phyloP scores from a whole-genome alignment of 2,888 invertebrate genomes.

The Pantelozetes paolii region DNA sequence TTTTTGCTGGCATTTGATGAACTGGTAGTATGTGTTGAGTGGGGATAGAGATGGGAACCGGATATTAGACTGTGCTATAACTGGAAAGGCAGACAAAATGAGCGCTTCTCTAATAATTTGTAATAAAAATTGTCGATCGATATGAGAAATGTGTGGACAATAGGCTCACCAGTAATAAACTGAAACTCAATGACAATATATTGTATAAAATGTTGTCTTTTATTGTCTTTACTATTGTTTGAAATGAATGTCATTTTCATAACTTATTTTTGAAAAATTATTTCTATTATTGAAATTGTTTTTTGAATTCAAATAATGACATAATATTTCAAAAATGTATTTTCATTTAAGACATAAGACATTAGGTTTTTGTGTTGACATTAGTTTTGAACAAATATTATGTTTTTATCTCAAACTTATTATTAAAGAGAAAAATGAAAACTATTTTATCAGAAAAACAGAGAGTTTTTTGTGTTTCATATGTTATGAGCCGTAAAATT shows the following conservation, averaged over 20 bases:
- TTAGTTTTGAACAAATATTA: background rate
- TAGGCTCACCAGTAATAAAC: background rate
- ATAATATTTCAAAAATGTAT: too few species aligned
- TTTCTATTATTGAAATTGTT: too few species aligned
- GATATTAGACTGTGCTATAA: conserved; percentile 28
- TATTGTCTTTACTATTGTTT: conserved; percentile 19
- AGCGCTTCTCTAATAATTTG: conserved; percentile 4
- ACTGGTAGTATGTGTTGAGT: conserved; percentile 9
- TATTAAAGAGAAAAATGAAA: background rate
- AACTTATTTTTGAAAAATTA: too few species aligned
- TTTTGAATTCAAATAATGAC: too few species aligned
- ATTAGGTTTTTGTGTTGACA: background rate
- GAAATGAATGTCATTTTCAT: too few species aligned
- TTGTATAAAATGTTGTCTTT: background rate
- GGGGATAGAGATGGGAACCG: conserved; percentile 15
- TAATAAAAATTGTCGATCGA: background rate
- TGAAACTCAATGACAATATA: background rate
- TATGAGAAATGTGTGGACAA: conserved; percentile 11
- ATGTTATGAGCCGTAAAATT: conserved; percentile 14
- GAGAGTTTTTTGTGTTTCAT: background rate
- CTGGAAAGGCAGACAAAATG: background rate
- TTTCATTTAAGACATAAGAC: too few species aligned
- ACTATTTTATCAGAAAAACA: background rate
- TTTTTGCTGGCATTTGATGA: background rate
- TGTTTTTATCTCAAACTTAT: background rate